A percentile compares a stretch with the other conserved stretches of the same genome.
These are phyloP conservation scores for Nylanderia fulva DNA, from an alignment of 1,140 invertebrate genomes.

Conservation along the genomic window DNA sequence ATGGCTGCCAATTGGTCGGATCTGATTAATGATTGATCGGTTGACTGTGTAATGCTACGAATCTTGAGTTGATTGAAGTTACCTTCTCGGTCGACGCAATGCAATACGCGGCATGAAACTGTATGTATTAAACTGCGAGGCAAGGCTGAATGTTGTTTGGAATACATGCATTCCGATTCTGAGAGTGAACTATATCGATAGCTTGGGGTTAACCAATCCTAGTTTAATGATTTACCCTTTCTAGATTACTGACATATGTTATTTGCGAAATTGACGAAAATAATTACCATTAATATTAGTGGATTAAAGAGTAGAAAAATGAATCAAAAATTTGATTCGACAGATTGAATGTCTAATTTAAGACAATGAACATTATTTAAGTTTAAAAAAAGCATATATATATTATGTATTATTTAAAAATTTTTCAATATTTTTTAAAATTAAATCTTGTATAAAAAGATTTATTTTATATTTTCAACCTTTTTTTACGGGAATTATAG, in stretches of 20 bases:
- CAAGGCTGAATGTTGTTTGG: conserved; percentile 33
- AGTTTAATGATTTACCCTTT: conserved; percentile 15
- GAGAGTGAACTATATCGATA: background rate
- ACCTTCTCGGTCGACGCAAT: conserved; percentile 43
- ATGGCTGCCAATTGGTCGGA: conserved; percentile 37
- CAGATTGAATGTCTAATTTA: too few species aligned
- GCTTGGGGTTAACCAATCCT: background rate
- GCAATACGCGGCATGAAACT: conserved; percentile 23
- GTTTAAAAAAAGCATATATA: too few species aligned
- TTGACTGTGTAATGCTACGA: conserved; percentile 47
- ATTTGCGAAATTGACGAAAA: background rate
- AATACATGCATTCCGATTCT: conserved; percentile 40
- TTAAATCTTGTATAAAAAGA: too few species aligned
- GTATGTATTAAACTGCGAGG: conserved; percentile 2
- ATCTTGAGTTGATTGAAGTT: conserved; percentile 57
- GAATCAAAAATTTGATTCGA: too few species aligned
- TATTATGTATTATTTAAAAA: too few species aligned
- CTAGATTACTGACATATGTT: background rate
- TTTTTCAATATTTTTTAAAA: too few species aligned
- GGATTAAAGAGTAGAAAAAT: background rate
- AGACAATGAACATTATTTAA: too few species aligned
- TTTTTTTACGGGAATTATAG: too few species aligned
- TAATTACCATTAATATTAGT: conserved; percentile 1
- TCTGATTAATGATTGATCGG: conserved; percentile 58
- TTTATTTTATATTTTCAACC: too few species aligned